A percentile compares a stretch with the other conserved stretches of the same genome.
Conservation (phyloP, 2,888 invertebrate species). For the Bombyx huttoni region DNA sequence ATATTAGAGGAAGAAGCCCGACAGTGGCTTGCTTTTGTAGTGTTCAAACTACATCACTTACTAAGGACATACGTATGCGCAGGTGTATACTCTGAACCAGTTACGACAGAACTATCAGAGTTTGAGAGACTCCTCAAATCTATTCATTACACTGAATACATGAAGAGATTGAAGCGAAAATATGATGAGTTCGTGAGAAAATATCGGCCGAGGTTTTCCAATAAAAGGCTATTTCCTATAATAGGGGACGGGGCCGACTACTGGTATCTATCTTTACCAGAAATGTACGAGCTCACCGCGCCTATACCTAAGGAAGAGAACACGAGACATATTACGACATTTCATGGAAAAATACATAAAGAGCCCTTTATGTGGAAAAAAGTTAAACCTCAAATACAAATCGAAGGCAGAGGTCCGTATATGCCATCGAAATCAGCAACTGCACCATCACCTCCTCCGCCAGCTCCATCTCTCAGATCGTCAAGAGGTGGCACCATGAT, state of each 20-base stretch:
- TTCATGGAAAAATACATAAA: conserved; percentile 44
- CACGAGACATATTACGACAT: conserved; percentile 31
- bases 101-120: conserved; percentile 40
- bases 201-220: conserved; percentile 49
- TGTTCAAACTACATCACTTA: conserved; percentile 59
- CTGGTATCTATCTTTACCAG: conserved; percentile 63
- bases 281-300: conserved; percentile 59
- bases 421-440: conserved; percentile 18
- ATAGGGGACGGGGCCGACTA: conserved; percentile 60
- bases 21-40: conserved; percentile 57
- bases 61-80: conserved; percentile 47
- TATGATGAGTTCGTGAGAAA: conserved; percentile 60
- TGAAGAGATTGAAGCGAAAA: conserved; percentile 49
- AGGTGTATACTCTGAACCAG: conserved; percentile 49
- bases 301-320: conserved; percentile 19
- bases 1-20: conserved; percentile 58
- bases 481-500: conserved; percentile 15
- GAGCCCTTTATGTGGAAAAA: conserved; percentile 57
- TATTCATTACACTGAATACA: conserved; percentile 57
- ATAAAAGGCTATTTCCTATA: conserved; percentile 55
- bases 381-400: conserved; percentile 19
- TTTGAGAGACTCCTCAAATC: conserved; percentile 56
- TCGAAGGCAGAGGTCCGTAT: conserved; percentile 43
- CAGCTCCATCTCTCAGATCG: conserved; percentile 25
- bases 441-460: conserved; percentile 19